Evolutionary conservation across 2,888 invertebrate genomes (phyloP).

Genomic region (Calliscelio sp.): DNA sequence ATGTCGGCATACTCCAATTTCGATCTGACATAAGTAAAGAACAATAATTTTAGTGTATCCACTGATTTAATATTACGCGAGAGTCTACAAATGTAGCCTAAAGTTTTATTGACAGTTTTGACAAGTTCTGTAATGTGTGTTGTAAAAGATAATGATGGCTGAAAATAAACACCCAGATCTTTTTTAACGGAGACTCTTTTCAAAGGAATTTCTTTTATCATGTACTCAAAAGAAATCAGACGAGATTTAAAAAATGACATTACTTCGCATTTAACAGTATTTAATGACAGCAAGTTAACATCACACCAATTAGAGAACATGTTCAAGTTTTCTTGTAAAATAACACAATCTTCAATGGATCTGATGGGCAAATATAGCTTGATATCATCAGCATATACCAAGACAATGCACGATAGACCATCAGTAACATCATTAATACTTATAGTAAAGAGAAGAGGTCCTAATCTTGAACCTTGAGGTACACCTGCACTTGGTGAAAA

Average conservation of each 20-base stretch:
- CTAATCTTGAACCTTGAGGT: constrained; percentile 15
- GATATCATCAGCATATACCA: constrained; percentile 19
- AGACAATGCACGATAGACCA: not conserved
- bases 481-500: not conserved
- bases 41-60: not conserved
- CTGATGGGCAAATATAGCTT: constrained; percentile 6
- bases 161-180: constrained; percentile 12
- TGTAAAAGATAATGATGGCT: not conserved
- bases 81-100: not conserved
- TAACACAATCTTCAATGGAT: not conserved
- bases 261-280: not conserved
- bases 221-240: too few species aligned
- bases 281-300: not conserved
- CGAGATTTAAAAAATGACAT: too few species aligned
- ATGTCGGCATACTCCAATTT: constrained; percentile 24
- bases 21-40: constrained; percentile 2
- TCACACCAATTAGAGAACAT: not conserved
- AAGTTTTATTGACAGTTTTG: not conserved
- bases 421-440: not conserved
- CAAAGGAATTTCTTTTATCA: too few species aligned
- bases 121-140: not conserved
- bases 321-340: not conserved
- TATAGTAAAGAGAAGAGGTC: not conserved
- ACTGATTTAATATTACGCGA: not conserved
- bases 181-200: too few species aligned